Evolutionary conservation across 2,888 invertebrate genomes (phyloP).

Genomic region (Leptinotarsa tumamoca): DNA sequence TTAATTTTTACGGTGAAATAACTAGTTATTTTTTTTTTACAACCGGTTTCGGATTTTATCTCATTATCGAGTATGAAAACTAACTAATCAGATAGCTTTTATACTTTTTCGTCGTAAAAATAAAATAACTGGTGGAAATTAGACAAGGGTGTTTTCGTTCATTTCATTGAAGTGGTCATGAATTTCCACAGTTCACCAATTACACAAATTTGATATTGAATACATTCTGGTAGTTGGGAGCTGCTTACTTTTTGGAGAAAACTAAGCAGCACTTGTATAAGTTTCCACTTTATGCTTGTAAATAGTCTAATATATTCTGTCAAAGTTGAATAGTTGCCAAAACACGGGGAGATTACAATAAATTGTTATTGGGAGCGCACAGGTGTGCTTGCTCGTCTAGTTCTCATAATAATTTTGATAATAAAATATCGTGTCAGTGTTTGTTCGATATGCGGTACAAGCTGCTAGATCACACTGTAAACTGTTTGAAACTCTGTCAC

Average conservation of each 20-base stretch:
- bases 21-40: too few relatives aligned
- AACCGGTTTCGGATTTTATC: too few relatives aligned
- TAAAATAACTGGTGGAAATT: too few relatives aligned
- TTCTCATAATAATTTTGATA: conserved; percentile 56
- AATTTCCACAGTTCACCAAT: too few relatives aligned
- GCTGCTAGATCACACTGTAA: conserved; percentile 46
- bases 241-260: not conserved
- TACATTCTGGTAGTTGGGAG: not conserved
- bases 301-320: conserved; percentile 11
- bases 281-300: conserved; percentile 1
- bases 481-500: conserved; percentile 15
- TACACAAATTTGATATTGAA: too few relatives aligned
- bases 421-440: conserved; percentile 53
- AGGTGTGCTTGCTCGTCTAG: conserved; percentile 44
- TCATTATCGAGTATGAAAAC: too few relatives aligned
- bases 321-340: conserved; percentile 17
- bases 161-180: too few relatives aligned
- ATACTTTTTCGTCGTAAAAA: too few relatives aligned
- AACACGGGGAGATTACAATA: conserved; percentile 32
- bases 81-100: too few relatives aligned
- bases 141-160: too few relatives aligned
- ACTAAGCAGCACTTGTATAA: not conserved
- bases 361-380: conserved; percentile 33
- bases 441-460: conserved; percentile 56
- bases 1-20: too few relatives aligned